Evolutionary conservation across 2,888 invertebrate genomes (phyloP).

Genomic region (Ernsta delagoae): DNA sequence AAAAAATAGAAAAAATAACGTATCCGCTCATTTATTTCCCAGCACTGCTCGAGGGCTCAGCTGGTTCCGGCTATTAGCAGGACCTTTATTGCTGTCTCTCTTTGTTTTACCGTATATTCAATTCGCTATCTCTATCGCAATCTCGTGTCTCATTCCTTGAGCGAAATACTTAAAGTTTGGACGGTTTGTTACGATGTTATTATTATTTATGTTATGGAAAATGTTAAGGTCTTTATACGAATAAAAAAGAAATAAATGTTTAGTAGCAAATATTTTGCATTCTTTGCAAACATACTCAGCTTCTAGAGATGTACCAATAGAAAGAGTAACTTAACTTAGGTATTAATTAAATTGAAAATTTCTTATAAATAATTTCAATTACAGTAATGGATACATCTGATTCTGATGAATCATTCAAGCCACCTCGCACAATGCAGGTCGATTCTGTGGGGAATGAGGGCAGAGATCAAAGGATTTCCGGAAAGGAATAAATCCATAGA

Average conservation of each 20-base stretch:
- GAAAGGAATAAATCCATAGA: slow-evolving; percentile 58
- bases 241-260: too few species aligned
- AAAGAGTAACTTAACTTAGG: too few species aligned
- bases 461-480: slow-evolving; percentile 62
- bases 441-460: slow-evolving; percentile 46
- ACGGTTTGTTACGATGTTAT: neutral
- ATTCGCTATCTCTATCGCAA: slow-evolving; percentile 63
- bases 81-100: slow-evolving; percentile 59
- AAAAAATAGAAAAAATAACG: slow-evolving; percentile 53
- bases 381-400: neutral
- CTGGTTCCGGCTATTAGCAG: slow-evolving; percentile 68
- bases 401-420: slow-evolving; percentile 7
- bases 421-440: slow-evolving; percentile 47
- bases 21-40: slow-evolving; percentile 73
- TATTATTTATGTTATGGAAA: neutral
- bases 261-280: too few species aligned
- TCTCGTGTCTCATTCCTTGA: slow-evolving; percentile 57
- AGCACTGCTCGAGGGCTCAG: slow-evolving; percentile 64
- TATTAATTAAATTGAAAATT: too few species aligned
- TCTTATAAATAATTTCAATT: too few species aligned
- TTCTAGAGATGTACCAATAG: too few species aligned
- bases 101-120: slow-evolving; percentile 50
- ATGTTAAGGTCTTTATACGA: slow-evolving; percentile 1
- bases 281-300: too few species aligned
- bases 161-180: slow-evolving; percentile 37